phyloP scores from a whole-genome alignment of 2,888 invertebrate species.

The Oegoconia quadripuncta region DNA sequence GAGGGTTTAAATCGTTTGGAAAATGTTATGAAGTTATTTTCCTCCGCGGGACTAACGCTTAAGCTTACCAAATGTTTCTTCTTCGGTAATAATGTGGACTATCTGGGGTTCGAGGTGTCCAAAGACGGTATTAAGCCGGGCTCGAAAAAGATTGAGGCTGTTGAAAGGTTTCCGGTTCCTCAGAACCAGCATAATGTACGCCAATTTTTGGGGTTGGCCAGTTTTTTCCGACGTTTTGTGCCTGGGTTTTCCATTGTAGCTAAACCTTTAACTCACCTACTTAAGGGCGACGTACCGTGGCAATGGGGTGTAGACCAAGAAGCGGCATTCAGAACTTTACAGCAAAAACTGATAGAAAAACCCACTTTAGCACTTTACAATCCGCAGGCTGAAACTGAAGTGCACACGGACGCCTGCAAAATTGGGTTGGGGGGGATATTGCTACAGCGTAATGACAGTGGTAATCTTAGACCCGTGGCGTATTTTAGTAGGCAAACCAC shows the following conservation, averaged over 20 bases:
- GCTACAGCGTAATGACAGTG: conserved; percentile 21
- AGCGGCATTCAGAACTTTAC: neutral
- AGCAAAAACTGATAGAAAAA: neutral
- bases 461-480: conserved; percentile 2
- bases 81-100: conserved; percentile 22
- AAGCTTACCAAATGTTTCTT: conserved; percentile 24
- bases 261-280: conserved; percentile 25
- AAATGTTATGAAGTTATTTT: neutral
- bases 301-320: neutral
- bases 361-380: conserved; percentile 30
- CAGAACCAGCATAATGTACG: conserved; percentile 21
- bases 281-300: conserved; percentile 10
- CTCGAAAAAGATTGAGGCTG: conserved; percentile 20
- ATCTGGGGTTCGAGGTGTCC: conserved; percentile 25
- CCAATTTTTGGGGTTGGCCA: conserved; percentile 27
- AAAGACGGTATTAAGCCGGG: conserved; percentile 23
- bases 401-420: conserved; percentile 38
- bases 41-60: conserved; percentile 10
- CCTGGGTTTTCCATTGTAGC: conserved; percentile 23
- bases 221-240: conserved; percentile 30
- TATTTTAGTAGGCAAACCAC: conserved; percentile 17
- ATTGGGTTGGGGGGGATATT: conserved; percentile 30
- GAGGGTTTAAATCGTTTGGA: conserved; percentile 11
- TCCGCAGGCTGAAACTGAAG: conserved; percentile 19
- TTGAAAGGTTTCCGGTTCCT: conserved; percentile 23